Evolutionary conservation across 2,888 invertebrate species (phyloP), one percentile per base, ranked within the genome.

Genomic region (Pseudeuparius sepicola): DNA sequence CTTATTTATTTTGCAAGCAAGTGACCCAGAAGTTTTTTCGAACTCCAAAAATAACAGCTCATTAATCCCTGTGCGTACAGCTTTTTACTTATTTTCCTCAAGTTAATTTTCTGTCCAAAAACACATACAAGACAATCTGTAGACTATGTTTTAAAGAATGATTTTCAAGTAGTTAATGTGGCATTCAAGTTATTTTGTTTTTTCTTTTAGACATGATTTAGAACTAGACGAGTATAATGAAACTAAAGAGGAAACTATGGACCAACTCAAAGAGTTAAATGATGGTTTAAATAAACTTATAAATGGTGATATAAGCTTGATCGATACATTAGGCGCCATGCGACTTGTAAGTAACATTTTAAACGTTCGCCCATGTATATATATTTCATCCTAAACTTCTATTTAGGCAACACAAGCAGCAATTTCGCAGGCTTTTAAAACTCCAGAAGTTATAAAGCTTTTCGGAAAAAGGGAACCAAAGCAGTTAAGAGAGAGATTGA

Each of bases 351-450:
- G 61, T 44, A 29, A 20, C 20, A 38, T 27, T 2, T 38, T 31
- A 23, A 11, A 31, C 10, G 15, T 9, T 34, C n/a, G 4, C 7
- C 14, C 13, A 14, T 14, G 17, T 11, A 31, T 28, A 29, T 15
- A 26, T 37, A 11, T 7, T 34, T 4, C 14, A 29, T 14, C 26
- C 10, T n/a, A n/a, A 9, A 24, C 16, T 4, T 27, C 24, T 34
- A 13, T 35, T 57, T 49, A 78, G 78, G 78, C 79, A 3, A 78
- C 78, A 15, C 75, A 75, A 59, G 77, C 78, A 43, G 80, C 82
- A 6, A 79, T 83, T 31, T 75, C 77, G 40, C 67, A 75, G 49
- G 80, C 82, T 2, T 82, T 82, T 54, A 70, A 76, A 58, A 82
- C 82, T 2, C 79, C 81, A 4, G 80, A 79, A 55, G 76, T 82